Evolutionary conservation across 2,888 invertebrate genomes (phyloP).

Genomic region (Gymnocheta viridis): DNA sequence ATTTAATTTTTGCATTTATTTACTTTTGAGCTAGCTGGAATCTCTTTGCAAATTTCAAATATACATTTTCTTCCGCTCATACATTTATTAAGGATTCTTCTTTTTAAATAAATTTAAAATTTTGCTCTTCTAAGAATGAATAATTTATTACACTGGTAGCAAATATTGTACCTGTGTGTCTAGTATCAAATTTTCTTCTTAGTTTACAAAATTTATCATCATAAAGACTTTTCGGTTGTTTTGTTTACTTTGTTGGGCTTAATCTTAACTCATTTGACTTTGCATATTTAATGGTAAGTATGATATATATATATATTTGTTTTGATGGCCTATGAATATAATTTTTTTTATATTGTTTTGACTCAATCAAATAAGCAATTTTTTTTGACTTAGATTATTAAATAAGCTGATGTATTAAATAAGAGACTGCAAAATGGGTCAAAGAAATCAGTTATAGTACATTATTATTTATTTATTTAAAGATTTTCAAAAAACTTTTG

Average conservation of each 20-base stretch:
- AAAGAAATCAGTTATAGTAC: too few species aligned
- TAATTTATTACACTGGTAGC: conserved; percentile 62
- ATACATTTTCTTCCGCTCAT: neutral
- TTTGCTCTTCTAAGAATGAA: conserved; percentile 30
- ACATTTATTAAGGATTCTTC: conserved; percentile 15
- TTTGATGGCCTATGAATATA: neutral
- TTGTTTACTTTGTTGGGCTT: conserved; percentile 18
- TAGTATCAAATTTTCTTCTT: conserved; percentile 29
- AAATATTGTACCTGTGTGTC: conserved; percentile 15
- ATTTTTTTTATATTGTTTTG: too few species aligned
- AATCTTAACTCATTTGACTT: conserved; percentile 47
- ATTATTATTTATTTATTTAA: too few species aligned
- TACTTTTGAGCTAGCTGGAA: neutral
- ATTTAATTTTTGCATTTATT: conserved; percentile 27
- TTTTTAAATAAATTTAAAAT: conserved; percentile 42
- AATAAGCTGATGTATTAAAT: too few species aligned
- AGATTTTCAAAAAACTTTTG: too few species aligned
- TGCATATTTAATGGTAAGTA: conserved; percentile 34
- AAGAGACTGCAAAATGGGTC: too few species aligned
- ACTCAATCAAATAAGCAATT: too few species aligned
- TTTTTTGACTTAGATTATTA: too few species aligned
- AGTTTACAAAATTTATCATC: conserved; percentile 23
- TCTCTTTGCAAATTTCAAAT: conserved; percentile 29
- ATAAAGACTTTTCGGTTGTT: conserved; percentile 15
- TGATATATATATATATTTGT: conserved; percentile 26